Base-by-base conservation (phyloP, 2,113 vertebrate genomes). In the Hyperoodon ampullatus region DNA sequence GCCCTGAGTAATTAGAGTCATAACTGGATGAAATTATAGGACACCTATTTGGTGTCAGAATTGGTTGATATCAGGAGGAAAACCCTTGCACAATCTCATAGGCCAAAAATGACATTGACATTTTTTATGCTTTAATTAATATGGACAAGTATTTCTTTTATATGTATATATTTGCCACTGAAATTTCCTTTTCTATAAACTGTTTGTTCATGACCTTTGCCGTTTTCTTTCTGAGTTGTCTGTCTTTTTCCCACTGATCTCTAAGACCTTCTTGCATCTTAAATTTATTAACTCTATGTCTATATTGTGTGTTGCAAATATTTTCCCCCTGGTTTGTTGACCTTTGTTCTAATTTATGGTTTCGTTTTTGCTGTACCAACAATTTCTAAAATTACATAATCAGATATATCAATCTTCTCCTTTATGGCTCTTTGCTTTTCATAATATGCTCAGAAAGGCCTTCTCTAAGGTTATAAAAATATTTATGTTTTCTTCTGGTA, bases 331-430 rank as follows among this genome's bases (percentile, higher is more conserved):
- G 44, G 23, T 65, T 90, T 71, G 63, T 11, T 39, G 47, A 96
- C 81, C 84, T 96, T 96, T 94, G 66, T 78, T 74, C 66, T 93
- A 90, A 47, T 58, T 85, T 89, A 90, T 68, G 24, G 21, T 39
- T 88, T 96, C 53, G 33, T 80, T 86, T 84, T 68, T 88, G 60
- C 78, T 68, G 65, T 93, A 83, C 30, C 60, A 92, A 82, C 33
- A 70, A 55, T 75, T 75, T 91, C 12, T 70, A 75, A 93, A 72
- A 53, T 84, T 81, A 16, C 35, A 78, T 82, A 58, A 92, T 92
- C 77, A 88, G 28, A 78, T 19, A 53, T 55, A 75, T 71, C 3
- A 24, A 53, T 61, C 19, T 91, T 90, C 92, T 71, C 55, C 15
- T 88, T 97, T 80, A 60, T n/a, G 14, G 21, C 24, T 72, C 35